Base-by-base conservation (phyloP, 92 coral and sea anemone genomes). In the Porites rus region DNA sequence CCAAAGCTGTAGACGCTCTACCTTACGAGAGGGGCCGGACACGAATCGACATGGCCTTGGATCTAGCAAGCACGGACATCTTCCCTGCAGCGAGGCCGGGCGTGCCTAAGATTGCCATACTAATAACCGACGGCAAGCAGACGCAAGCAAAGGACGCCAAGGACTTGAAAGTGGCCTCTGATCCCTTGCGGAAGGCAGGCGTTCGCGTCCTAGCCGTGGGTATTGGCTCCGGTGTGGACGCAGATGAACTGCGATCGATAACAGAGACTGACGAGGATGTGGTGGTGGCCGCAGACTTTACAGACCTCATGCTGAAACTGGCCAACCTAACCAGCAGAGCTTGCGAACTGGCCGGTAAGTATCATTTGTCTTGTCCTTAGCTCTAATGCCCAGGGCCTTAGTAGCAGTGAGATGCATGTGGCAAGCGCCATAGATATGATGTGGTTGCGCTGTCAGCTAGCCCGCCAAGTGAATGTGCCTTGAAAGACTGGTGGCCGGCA, bases 151-250 rank as follows among this genome's bases (percentile, higher is more conserved):
- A 76, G 54, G 89, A 82, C 12, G 63, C 83, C 68, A 60, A 76
- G 77, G 69, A 76, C 50, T 51, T 85, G 76, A 65, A 66, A 51
- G 76, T 19, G 43, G 89, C 82, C 46, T 74, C 89, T 31, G 76
- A 66, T 12, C 83, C 83, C 54, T 77, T 85, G 67, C 38, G 46
- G 22, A n/a, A 76, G 67, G 89, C 83, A 16, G 89, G 90, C 10
- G 84, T 86, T n/a, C 63, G 76, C 67, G 90, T 86, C 4, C 51
- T 14, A 14, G 90, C 80, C 70, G 84, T 86, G 73, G 90, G 90
- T 63, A 51, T 86, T 17, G 90, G 90, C 74, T n/a, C 31, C 43
- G 74, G 74, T 22, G 74, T 69, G 28, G 74, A 69, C 74, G 74
- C 74, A 69, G 74, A 69, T 31, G 20, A 69, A 69, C 74, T 69